These are phyloP conservation scores for Drosophila niveifrons DNA, from an alignment of 2,888 invertebrate genomes.

Conservation along the genomic window DNA sequence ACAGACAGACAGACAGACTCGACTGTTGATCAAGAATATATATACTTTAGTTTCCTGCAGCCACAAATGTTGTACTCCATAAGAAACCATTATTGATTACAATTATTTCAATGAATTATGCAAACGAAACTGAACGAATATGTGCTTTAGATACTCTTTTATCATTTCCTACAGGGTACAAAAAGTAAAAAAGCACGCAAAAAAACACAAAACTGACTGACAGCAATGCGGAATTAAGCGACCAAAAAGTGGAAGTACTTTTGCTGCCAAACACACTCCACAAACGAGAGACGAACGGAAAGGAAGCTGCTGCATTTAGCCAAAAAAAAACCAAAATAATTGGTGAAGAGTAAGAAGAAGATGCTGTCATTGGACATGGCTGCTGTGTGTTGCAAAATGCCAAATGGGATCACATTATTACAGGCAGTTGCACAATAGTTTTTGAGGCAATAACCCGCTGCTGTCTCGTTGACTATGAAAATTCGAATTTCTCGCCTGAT, in stretches of 20 bases:
- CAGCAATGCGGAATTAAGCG: constrained; percentile 44
- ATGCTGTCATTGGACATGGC: constrained; percentile 26
- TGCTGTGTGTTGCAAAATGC: constrained; percentile 26
- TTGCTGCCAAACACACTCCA: constrained; percentile 65
- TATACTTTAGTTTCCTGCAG: too few species aligned
- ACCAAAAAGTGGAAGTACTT: constrained; percentile 48
- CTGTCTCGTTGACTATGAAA: constrained; percentile 50
- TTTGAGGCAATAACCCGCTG: constrained; percentile 23
- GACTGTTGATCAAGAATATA: too few species aligned
- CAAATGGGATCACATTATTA: constrained; percentile 73
- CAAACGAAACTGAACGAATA: too few species aligned
- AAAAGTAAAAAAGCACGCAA: too few species aligned
- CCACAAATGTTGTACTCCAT: too few species aligned
- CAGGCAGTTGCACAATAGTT: constrained; percentile 50
- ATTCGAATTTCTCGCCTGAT: constrained; percentile 75
- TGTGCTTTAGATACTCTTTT: too few species aligned
- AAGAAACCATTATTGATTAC: too few species aligned
- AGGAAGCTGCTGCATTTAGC: neutral
- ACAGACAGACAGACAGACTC: too few species aligned
- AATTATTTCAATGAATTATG: too few species aligned
- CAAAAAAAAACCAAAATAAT: neutral
- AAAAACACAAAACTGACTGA: constrained; percentile 1
- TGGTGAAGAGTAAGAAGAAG: neutral
- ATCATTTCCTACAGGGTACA: too few species aligned
- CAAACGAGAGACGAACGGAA: constrained; percentile 48